Evolutionary conservation across 2,797 vertebrate genomes (phyloP), one percentile per base, ranked within the genome.

Genomic region (Rhinella marina): DNA sequence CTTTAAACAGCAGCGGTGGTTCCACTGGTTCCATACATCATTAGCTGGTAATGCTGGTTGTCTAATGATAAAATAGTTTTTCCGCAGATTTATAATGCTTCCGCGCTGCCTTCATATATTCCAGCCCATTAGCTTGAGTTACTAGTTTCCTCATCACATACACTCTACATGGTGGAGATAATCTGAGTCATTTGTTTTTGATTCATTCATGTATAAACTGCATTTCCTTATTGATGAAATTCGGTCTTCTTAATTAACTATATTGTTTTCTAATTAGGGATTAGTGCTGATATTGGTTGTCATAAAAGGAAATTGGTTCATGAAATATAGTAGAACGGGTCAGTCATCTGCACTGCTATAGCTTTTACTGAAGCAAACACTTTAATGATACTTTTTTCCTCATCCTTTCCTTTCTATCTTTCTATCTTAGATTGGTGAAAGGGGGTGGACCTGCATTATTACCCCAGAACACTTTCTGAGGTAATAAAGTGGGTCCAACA

Each of bases 171-270:
- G 62, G 50, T n/a, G 78, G 77, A 66, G 56, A 61, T 86, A 56
- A 48, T 81, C 85, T 52, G 17, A 81, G 76, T 86, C 25, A 86
- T 81, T 85, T 78, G 84, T 68, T 80, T 66, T 32, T 81, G 64
- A 64, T 50, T 86, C 76, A 70, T 81, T 66, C 29, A 81, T 70
- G 54, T 50, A 72, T 41, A 81, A 86, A 72, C 48, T 56, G 25
- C 62, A 57, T 80, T 72, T 80, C 54, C 64, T 70, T 81, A 73
- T 80, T 70, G 77, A 81, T 72, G 66, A n/a, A 72, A 84, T 73
- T 11, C 29, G 41, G 82, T 29, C 64, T 8, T 59, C 50, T 70
- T 56, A 21, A 79, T 57, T 52, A 86, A 79, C 76, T 82, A 25
- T 27, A 64, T 81, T 52, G n/a, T 81, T 81, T 64, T 14, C 80